phyloP scores from a whole-genome alignment of 2,113 vertebrate genomes.

The Baryphthengus martii region DNA sequence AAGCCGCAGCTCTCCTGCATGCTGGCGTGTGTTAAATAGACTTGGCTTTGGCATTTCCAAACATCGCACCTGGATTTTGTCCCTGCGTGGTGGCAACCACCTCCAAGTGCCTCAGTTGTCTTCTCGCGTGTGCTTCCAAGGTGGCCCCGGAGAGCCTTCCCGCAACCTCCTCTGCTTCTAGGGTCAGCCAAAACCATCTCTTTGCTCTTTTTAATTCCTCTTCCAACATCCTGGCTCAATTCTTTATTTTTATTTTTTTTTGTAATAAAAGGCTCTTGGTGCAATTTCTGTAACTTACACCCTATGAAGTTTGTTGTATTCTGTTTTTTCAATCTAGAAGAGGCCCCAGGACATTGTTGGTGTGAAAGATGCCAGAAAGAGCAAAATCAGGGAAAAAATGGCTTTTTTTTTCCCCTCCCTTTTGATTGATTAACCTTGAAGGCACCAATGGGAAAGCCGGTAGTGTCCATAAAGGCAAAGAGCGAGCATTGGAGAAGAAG shows the following conservation, averaged over 20 bases:
- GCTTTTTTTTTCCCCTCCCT: neutral
- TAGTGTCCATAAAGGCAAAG: neutral
- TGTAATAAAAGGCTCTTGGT: neutral
- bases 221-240: neutral
- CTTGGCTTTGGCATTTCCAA: neutral
- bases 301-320: neutral
- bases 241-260: neutral
- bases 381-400: neutral
- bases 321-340: neutral
- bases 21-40: fast-evolving
- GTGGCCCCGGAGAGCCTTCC: neutral
- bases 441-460: neutral
- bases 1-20: fast-evolving
- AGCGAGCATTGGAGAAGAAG: neutral
- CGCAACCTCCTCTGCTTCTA: neutral
- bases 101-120: neutral
- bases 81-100: neutral
- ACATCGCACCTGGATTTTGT: neutral
- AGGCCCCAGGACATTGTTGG: neutral
- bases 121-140: neutral
- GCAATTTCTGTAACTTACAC: neutral
- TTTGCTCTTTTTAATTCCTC: neutral
- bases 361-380: neutral
- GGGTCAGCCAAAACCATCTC: neutral
- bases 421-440: neutral